Base-by-base conservation (phyloP, 2,113 vertebrate genomes). In the Mustelus asterias region DNA sequence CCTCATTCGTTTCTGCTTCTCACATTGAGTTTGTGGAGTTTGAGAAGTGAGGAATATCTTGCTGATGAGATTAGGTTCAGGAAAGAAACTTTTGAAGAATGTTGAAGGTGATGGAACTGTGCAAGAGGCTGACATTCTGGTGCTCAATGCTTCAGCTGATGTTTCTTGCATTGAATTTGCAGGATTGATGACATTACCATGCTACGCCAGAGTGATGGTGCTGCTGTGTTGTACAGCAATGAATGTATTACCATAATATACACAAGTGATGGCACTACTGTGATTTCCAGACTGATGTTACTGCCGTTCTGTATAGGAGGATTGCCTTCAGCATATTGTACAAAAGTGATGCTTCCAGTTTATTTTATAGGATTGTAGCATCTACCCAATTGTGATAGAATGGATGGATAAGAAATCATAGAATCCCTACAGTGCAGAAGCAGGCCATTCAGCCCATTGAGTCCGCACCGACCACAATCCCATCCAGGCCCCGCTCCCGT, bases 81-180 rank as follows among this genome's bases (percentile, higher is more conserved):
- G 2, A 7, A 58, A 37, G 33, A 93, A 93, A 93, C 89, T 37
- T 93, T 93, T 92, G 89, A 92, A 67, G n/a, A n/a, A 93, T 65
- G 60, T n/a, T 92, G 89, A 33, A n/a, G 89, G 29, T 93, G 89
- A n/a, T 93, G 89, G 33, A n/a, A 65, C n/a, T 22, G 89, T 93
- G 33, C 26, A 37, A 92, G n/a, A 92, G 18, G 33, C n/a, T 83
- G 78, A 18, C 80, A 83, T 58, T 37, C 16, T 89, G 48, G 48
- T 37, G 60, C n/a, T 93, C 33, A 37, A 67, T 65, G 16, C 33
- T 41, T 93, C 60, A 93, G 65, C 65, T 67, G 60, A 16, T 37
- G 16, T 63, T 65, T 92, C 18, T 67, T 10, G 33, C 89, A 65
- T 67, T 22, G 60, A 65, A 67, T 65, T 93, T 93, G 60, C 60